A percentile compares a stretch with the other conserved stretches of the same genome.
Conservation (phyloP, 2,113 vertebrate species). For the Forbesichthys papilliferus region DNA sequence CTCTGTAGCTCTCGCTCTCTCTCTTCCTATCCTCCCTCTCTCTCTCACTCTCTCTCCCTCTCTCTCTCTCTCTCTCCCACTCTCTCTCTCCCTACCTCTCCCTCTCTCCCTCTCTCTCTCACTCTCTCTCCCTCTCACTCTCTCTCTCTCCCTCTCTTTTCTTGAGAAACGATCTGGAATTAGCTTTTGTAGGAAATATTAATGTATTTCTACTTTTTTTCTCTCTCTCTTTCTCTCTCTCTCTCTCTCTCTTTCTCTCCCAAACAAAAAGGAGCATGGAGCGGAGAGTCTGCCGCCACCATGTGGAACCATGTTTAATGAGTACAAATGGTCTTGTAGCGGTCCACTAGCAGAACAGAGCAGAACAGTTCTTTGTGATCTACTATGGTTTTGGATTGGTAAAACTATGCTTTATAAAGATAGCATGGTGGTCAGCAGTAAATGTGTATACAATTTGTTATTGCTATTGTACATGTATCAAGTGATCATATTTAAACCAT, state of each 20-base stretch:
- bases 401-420: too few relatives aligned
- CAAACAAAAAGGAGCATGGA: slow-evolving; percentile 17
- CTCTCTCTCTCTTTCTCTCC: not conserved
- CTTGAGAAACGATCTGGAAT: not conserved
- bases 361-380: not conserved
- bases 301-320: slow-evolving; percentile 64
- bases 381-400: not conserved
- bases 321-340: slow-evolving; percentile 19
- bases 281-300: slow-evolving; percentile 63
- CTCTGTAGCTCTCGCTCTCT: not conserved
- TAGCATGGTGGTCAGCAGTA: too few relatives aligned
- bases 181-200: slow-evolving; percentile 57
- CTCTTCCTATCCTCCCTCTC: not conserved
- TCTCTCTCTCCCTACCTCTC: not conserved
- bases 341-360: not conserved
- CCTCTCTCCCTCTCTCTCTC: slow-evolving; percentile 2
- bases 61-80: slow-evolving; percentile 9
- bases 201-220: slow-evolving; percentile 52
- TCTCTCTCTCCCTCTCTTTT: slow-evolving; percentile 8
- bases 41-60: not conserved
- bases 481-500: too few relatives aligned
- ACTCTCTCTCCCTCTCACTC: not conserved
- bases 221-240: not conserved
- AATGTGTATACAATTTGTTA: too few relatives aligned
- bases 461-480: too few relatives aligned